Evolutionary conservation across 2,888 invertebrate species (phyloP), one percentile per base, ranked within the genome.

Genomic region (Neoascia interrupta): DNA sequence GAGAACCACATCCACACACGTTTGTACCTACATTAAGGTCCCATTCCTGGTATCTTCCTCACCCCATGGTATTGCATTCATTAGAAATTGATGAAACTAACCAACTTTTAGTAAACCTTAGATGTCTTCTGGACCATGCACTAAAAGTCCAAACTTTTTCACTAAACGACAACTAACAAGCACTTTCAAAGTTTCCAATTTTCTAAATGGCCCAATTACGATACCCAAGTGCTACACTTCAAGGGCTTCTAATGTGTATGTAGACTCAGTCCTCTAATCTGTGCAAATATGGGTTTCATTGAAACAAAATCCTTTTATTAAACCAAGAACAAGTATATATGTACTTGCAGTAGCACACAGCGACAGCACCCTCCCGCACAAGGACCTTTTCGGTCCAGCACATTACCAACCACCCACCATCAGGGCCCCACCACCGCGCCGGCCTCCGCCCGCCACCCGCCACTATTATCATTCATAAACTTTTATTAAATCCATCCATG

Each of bases 401-500:
- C n/a, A 43, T 23, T 11, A 21, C 28, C 11, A 5, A 16, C 37
- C 28, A 47, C 18, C 23, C 10, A 13, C 23, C 13, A 2, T 15
- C 43, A 34, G 16, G 15, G 16, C 5, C 26, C 6, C 1, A 21
- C 3, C 10, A 11, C 16, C 16, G 11, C 15, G 15, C 49, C 51
- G n/a, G n/a, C n/a, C 36, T 31, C 45, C 51, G 5, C 11, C 21
- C 28, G 0, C 3, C 49, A 56, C 51, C 21, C 37, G 31, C 43
- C 37, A 28, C 53, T 23, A 41, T 53, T 76, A 45, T 47, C 70
- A 76, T 72, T 72, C 76, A 76, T 76, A 72, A 76, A 76, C 64
- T 76, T 76, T 72, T 76, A 79, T 79, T 73, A 73, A 79, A 73
- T 72, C 53, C 31, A 72, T 66, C 60, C 54, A 64, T 72, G 58